phyloP scores from a whole-genome alignment of 2,113 vertebrate genomes.

The Gallinago jamesoni region DNA sequence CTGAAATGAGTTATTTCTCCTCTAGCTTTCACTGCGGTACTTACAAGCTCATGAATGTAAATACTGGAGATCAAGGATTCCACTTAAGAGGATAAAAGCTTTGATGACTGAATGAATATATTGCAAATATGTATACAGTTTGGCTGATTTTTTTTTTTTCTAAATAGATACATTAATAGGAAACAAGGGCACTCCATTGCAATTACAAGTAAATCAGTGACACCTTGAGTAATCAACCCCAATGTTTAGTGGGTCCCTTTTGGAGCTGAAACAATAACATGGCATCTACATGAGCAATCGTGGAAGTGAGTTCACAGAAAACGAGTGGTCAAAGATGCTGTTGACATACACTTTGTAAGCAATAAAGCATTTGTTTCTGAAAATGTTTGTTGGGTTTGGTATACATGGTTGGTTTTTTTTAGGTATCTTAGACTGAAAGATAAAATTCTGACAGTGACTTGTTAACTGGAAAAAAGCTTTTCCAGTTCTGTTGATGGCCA shows the following conservation, averaged over 20 bases:
- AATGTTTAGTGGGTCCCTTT: not conserved
- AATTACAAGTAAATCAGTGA: not conserved
- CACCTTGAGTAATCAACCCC: not conserved
- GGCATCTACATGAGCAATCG: not conserved
- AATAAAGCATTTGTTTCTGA: not conserved
- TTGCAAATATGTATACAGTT: not conserved
- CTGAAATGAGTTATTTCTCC: not conserved
- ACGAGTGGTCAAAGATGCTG: not conserved
- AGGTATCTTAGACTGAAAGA: not conserved
- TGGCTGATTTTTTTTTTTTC: not conserved
- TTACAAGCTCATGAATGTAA: not conserved
- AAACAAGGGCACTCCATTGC: not conserved
- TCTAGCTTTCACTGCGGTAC: not conserved
- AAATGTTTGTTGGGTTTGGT: not conserved
- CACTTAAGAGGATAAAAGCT: not conserved
- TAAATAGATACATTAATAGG: not conserved
- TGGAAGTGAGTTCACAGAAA: not conserved
- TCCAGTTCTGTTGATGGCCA: not conserved
- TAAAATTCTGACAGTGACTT: not conserved
- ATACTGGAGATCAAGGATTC: not conserved
- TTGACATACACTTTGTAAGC: not conserved
- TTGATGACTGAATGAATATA: not conserved
- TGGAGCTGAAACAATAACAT: not conserved
- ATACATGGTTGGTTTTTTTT: not conserved
- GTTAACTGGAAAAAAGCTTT: not conserved